phyloP scores from a whole-genome alignment of 2,888 invertebrate genomes.

The Drosophila nr. perissopoda region DNA sequence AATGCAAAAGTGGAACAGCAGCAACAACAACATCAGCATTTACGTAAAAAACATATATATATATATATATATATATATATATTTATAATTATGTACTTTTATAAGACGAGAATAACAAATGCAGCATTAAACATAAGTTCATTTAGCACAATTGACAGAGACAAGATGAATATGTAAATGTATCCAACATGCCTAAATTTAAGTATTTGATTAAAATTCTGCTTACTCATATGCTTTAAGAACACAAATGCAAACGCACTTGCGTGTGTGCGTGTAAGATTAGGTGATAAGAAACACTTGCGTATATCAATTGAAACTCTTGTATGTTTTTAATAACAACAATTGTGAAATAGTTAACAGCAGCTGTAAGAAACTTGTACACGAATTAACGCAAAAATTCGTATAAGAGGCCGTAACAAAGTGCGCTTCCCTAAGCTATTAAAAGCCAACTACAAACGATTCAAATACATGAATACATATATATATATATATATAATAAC shows the following conservation, averaged over 20 bases:
- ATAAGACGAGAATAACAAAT: constrained; percentile 36
- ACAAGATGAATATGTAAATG: constrained; percentile 14
- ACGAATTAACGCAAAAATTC: constrained; percentile 29
- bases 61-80: constrained; percentile 7
- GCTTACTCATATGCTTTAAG: constrained; percentile 59
- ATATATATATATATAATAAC: constrained; percentile 5
- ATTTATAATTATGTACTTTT: constrained; percentile 27
- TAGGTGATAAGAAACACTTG: constrained; percentile 20
- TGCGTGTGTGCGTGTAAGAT: neutral
- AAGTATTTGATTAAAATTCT: constrained; percentile 30
- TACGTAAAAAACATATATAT: neutral
- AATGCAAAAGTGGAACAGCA: neutral
- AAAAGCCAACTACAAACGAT: constrained; percentile 28
- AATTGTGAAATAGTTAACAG: constrained; percentile 70
- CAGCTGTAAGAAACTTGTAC: constrained; percentile 46
- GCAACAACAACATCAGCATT: constrained; percentile 8
- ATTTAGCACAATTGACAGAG: constrained; percentile 66
- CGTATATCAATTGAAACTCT: constrained; percentile 10
- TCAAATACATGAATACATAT: constrained; percentile 29
- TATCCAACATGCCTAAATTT: constrained; percentile 22
- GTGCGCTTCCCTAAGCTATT: constrained; percentile 70
- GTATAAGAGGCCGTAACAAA: constrained; percentile 61
- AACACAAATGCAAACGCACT: neutral
- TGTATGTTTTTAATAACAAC: constrained; percentile 32
- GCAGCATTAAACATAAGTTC: constrained; percentile 42